These are phyloP conservation scores for Chydorus sphaericus DNA, from an alignment of 2,888 invertebrate genomes.

Conservation along the genomic window DNA sequence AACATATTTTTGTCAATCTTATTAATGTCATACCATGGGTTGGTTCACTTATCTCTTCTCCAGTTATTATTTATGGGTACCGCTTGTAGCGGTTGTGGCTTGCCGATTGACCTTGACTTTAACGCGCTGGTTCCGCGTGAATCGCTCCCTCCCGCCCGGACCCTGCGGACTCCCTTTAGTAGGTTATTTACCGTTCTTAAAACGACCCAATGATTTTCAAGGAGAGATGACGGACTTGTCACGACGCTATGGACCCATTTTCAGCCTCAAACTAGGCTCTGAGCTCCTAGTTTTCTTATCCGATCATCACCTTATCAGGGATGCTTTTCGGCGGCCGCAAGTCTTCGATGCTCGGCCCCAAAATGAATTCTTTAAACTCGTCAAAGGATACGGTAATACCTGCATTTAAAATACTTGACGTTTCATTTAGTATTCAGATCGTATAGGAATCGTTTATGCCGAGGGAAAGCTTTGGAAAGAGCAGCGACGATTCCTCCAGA, in stretches of 20 bases:
- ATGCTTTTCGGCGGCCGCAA: conserved; percentile 70
- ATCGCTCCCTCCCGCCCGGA: conserved; percentile 58
- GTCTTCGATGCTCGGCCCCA: conserved; percentile 78
- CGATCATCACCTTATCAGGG: conserved; percentile 70
- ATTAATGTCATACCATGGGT: too few species aligned
- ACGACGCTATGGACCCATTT: conserved; percentile 61
- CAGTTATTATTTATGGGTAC: too few species aligned
- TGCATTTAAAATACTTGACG: too few species aligned
- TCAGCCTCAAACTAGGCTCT: conserved; percentile 64
- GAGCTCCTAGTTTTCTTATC: conserved; percentile 71
- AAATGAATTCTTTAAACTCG: conserved; percentile 67
- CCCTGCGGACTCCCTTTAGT: conserved; percentile 75
- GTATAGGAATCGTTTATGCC: conserved; percentile 69
- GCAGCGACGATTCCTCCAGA: conserved; percentile 72
- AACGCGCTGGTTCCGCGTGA: too few species aligned
- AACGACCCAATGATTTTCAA: conserved; percentile 56
- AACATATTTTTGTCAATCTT: too few species aligned
- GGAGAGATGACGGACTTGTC: conserved; percentile 61
- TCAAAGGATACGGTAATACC: conserved; percentile 76
- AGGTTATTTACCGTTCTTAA: conserved; percentile 68
- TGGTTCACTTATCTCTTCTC: too few species aligned
- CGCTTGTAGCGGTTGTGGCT: too few species aligned
- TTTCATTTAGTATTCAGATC: too few species aligned
- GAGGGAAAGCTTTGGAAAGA: conserved; percentile 81
- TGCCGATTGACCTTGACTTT: too few species aligned